A percentile compares a stretch with the other conserved stretches of the same genome.
Conservation (phyloP, 2,113 vertebrate species). For the Dendropsophus ebraccatus region DNA sequence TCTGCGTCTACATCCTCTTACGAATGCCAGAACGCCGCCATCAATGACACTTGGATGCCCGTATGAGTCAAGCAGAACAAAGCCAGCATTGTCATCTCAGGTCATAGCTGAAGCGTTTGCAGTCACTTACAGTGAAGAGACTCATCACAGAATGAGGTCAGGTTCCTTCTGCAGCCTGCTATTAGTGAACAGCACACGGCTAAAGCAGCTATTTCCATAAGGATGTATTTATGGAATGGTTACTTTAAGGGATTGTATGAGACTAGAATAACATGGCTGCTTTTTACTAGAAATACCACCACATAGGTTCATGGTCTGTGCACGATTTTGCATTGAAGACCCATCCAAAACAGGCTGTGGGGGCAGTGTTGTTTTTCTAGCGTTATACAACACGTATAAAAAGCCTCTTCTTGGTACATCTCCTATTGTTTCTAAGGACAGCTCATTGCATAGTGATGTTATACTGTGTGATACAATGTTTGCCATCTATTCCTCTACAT, state of each 20-base stretch:
- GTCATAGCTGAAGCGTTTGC: background rate
- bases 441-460: no score
- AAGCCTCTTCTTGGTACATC: no score
- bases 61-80: background rate
- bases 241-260: background rate
- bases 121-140: background rate
- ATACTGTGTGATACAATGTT: no score
- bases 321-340: no score
- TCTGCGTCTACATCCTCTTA: background rate
- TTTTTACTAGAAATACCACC: background rate
- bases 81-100: background rate
- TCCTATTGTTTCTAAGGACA: no score
- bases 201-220: background rate
- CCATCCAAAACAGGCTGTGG: no score
- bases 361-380: no score
- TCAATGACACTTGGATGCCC: background rate
- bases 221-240: background rate
- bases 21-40: background rate
- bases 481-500: no score
- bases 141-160: background rate
- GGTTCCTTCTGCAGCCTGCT: background rate
- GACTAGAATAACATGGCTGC: background rate
- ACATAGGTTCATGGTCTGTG: background rate
- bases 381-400: no score
- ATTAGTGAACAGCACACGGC: background rate